phyloP scores from a whole-genome alignment of 2,113 vertebrate species.

The Monarcha castaneiventris region DNA sequence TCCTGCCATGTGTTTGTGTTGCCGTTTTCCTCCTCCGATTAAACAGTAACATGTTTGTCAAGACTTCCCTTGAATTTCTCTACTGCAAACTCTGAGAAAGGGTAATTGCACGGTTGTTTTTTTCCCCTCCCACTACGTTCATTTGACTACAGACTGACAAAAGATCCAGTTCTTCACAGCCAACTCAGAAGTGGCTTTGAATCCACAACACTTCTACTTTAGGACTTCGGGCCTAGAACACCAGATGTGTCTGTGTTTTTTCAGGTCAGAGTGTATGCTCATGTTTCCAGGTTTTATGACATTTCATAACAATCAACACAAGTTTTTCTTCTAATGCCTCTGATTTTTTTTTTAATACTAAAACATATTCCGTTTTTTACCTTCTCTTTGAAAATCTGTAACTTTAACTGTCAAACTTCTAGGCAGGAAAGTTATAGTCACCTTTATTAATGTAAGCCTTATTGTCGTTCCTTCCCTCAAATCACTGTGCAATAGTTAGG shows the following conservation, averaged over 20 bases:
- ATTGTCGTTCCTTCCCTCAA: neutral
- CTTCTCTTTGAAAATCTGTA: neutral
- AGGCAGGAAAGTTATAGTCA: neutral
- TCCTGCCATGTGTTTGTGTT: constrained; percentile 39
- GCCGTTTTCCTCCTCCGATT: constrained; percentile 44
- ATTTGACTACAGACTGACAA: constrained; percentile 24
- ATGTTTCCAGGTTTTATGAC: constrained; percentile 6
- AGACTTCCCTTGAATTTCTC: constrained; percentile 54
- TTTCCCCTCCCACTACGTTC: neutral
- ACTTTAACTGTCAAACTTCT: neutral
- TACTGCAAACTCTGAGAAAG: constrained; percentile 16
- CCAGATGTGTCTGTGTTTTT: constrained; percentile 34
- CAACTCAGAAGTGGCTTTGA: constrained; percentile 54
- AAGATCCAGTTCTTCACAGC: constrained; percentile 41
- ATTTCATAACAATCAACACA: constrained; percentile 9
- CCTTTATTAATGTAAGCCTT: neutral
- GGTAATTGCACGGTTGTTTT: constrained; percentile 12
- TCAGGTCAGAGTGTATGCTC: neutral
- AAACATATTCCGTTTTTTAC: neutral
- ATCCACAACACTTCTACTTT: constrained; percentile 35
- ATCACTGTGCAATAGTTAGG: neutral
- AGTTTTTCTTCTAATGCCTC: neutral
- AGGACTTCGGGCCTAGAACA: constrained; percentile 58
- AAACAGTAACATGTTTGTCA: constrained; percentile 58
- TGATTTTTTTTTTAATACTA: neutral